phyloP scores from a whole-genome alignment of 2,113 vertebrate genomes.

The Oncorhynchus nerka region DNA sequence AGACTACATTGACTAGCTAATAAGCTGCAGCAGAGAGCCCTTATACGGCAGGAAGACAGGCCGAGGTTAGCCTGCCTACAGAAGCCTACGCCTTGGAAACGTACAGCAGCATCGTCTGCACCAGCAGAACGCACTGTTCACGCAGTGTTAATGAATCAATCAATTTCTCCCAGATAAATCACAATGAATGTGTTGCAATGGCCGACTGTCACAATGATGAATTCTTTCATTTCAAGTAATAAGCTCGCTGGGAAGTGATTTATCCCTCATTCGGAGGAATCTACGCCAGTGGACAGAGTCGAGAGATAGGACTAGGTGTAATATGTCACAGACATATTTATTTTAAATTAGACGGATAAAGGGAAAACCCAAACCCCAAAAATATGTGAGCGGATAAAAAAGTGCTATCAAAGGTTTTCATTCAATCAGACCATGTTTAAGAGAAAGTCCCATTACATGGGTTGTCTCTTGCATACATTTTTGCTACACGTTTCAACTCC shows the following conservation, averaged over 20 bases:
- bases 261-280: conserved; percentile 51
- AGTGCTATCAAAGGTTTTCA: conserved; percentile 40
- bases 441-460: conserved; percentile 15
- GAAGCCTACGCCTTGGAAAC: conserved; percentile 26
- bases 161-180: conserved; percentile 68
- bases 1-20: conserved; percentile 67
- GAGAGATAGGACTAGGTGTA: conserved; percentile 55
- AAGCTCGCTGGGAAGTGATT: conserved; percentile 71
- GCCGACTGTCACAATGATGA: conserved; percentile 73
- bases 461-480: neutral
- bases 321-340: conserved; percentile 65
- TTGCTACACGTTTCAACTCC: neutral
- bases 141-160: conserved; percentile 74
- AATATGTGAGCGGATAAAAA: conserved; percentile 18
- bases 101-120: neutral
- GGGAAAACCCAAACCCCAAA: conserved; percentile 15
- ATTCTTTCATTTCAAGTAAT: conserved; percentile 73
- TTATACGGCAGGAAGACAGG: conserved; percentile 22
- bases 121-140: conserved; percentile 51
- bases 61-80: conserved; percentile 26
- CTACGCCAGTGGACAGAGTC: conserved; percentile 61
- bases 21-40: conserved; percentile 46
- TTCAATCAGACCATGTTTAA: conserved; percentile 11
- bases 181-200: conserved; percentile 57
- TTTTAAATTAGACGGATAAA: conserved; percentile 19